Evolutionary conservation across 2,113 vertebrate species (phyloP), one percentile per base, ranked within the genome.

Genomic region (Acrocephalus arundinaceus): DNA sequence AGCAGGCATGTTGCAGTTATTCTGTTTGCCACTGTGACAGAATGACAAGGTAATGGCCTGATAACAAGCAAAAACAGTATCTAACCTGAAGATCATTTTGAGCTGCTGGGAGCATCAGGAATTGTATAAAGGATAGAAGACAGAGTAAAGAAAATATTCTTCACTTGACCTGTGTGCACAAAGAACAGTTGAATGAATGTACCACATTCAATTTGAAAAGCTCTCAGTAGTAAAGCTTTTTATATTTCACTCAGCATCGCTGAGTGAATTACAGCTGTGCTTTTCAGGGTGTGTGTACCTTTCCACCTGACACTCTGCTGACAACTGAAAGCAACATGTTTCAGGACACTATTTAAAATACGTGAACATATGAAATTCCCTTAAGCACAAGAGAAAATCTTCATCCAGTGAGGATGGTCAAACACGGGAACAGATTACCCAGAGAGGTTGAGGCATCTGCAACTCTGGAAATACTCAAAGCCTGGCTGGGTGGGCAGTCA

Each of bases 401-500:
- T 28, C 23, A 5, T n/a, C 18, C 21, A 6, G 16, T 31, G 80
- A 62, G 43, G 22, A 39, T 17, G 49, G n/a, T 28, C n/a, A 13
- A 30, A 68, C 54, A 39, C 0, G 0, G 20, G n/a, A 55, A 13
- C 17, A 31, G 31, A 18, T 4, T 78, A 37, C 15, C 20, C 43
- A 15, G 30, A 37, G 18, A 20, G 48, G 15, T 0, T 28, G 67
- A 61, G 27, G 39, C 6, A 45, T 24, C 1, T 0, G 10, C 35
- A 13, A 7, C 20, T 35, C 62, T 43, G 35, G 31, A 58, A 77
- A 62, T 19, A 10, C 19, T 16, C 0, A 0, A 41, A 54, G 6
- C 15, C 15, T 0, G 1, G 1, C 22, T 6, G 4, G 13, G 22
- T 8, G 58, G 18, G 10, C 3, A 4, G 15, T n/a, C 33, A 51